Evolutionary conservation across 2,888 invertebrate species (phyloP), one percentile per base, ranked within the genome.

Genomic region (Cosmopolites sordidus): DNA sequence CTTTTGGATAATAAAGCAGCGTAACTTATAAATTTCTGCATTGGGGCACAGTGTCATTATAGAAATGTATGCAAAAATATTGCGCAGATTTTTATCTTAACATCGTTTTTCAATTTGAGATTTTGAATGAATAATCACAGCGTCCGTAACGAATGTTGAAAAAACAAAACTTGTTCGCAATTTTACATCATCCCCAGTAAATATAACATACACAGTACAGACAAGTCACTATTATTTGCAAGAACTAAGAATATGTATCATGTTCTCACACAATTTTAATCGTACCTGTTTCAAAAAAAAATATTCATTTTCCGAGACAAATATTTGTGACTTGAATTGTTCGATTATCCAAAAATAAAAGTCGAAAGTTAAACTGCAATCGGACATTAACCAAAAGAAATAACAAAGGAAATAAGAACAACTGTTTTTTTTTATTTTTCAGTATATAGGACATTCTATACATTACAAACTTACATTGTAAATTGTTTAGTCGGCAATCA

Each of bases 371-470:
- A 62, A 68, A 67, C 66, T 66, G 66, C 67, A 70, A 69, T 9
- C n/a, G 11, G 69, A 66, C 67, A 69, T 67, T 67, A 70, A 68
- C 67, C 63, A 68, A 67, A 66, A 63, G 41, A 62, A 64, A 66
- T 68, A 67, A 68, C 67, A 69, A 70, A 67, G 65, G 61, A 69
- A 69, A 63, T 22, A 33, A 33, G n/a, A 67, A 65, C 66, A 66
- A 66, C 5, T n/a, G 22, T 61, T 68, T 63, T 65, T 33, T 12
- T 33, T n/a, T 62, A 62, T 62, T 61, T 65, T 60, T 62, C 57
- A 67, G 65, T 68, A 71, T 71, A 69, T 69, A 70, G 69, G 71
- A 70, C 71, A 70, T 66, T 69, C 64, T 69, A 65, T 69, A 69
- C 69, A 71, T 62, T 69, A 71, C 69, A 70, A 72, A 70, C 69